Evolutionary conservation across 1,140 invertebrate genomes (phyloP), one percentile per base, ranked within the genome.

Genomic region (Calephelis nemesis): DNA sequence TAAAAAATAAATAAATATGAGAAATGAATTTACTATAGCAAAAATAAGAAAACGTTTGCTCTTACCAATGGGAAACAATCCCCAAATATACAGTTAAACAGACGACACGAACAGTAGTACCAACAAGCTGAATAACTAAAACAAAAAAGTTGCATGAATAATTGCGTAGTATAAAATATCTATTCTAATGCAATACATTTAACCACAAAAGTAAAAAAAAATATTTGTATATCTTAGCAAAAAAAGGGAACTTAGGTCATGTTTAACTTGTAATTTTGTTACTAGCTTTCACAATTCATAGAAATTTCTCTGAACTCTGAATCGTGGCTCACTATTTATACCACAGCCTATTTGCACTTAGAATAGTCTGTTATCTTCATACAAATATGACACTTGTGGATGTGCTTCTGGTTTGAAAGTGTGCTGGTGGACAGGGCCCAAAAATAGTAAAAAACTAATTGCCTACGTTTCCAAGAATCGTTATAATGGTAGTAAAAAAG

Each of bases 11-110:
- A 66, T 15, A 11, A 69, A 66, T 69, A 47, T 15, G 42, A 39
- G 58, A 68, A 69, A 68, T 15, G n/a, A 62, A 13, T 48, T 7
- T 45, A 5, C 11, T 49, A 47, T 63, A 19, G 10, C 4, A 50
- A 67, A 54, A 47, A 62, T 63, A 60, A n/a, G 19, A 30, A 49
- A 65, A n/a, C 49, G 9, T 54, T 13, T 40, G 39, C 67, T 83
- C 71, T 83, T 81, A 88, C 88, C 42, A 85, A 45, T 52, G 86
- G 85, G 79, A 86, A 90, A 47, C 81, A 65, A 63, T 90, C 88
- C n/a, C 88, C 88, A 74, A 89, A 90, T 63, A 88, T 81, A 13
- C 85, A 79, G 69, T 89, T 88, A 42, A 80, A 87, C 7, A 85
- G 70, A 2, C 83, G 80, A 70, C 85, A 82, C 8, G 84, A 65